Base-by-base conservation (phyloP, 2,888 invertebrate species). In the Mimas tiliae region DNA sequence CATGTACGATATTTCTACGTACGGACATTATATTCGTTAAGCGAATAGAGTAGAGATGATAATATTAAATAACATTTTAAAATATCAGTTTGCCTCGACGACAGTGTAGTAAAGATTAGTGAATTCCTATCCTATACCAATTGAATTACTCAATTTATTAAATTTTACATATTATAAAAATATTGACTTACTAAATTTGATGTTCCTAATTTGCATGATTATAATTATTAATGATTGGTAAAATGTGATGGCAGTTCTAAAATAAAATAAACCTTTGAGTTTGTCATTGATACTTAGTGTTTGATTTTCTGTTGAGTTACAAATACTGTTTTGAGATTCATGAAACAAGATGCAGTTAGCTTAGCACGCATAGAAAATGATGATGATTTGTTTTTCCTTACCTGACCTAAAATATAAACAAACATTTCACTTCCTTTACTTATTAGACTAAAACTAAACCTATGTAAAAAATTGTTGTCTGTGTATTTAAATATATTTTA, bases 31-130 rank as follows among this genome's bases (percentile, higher is more conserved):
- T 55, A 58, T 48, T 58, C 58, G 34, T 38, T 48, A 58, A 12
- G 45, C 19, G n/a, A 55, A 34, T 19, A 34, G 38, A 7, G 50
- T 58, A 45, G 21, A 47, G 38, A 58, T 48, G 16, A 58, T 34
- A 38, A 19, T 6, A 50, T 65, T 45, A n/a, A 12, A 9, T 14
- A 34, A 50, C 38, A 38, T n/a, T n/a, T 64, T 19, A 1, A 65
- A 38, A 65, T 55, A 65, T 52, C 27, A 47, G 21, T 53, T 53
- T 27, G 47, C 27, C 12, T 34, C 16, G 34, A 50, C n/a, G 34
- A 19, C 48, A 53, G 27, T 45, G 27, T 52, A 52, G 62, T 21
- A 62, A 62, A 45, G 2, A 64, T 64, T 51, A 33, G 21, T 42
- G 16, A 42, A 64, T 50, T 42, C 38, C 19, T 38, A 58, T 42